Conservation (phyloP, 92 coral and sea anemone genomes). For the Porites lobata region DNA sequence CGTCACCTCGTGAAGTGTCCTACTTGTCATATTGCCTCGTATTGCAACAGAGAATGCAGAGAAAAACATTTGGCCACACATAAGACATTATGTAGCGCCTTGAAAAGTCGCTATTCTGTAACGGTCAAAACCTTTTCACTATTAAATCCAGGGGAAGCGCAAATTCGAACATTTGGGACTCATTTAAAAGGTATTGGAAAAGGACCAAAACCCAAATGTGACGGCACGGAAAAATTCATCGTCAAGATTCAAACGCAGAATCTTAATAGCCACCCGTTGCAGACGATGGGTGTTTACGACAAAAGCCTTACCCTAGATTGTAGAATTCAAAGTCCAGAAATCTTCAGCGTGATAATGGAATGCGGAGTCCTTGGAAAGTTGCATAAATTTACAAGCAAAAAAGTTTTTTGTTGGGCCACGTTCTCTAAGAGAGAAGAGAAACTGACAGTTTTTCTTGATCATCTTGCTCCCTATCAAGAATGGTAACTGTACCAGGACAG, state of each 20-base stretch:
- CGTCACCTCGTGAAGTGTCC: conserved; percentile 37
- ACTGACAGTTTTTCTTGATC: conserved; percentile 60
- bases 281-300: conserved; percentile 47
- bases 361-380: conserved; percentile 81
- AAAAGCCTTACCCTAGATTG: conserved; percentile 57
- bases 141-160: neutral
- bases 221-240: conserved; percentile 45
- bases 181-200: conserved; percentile 46
- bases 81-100: conserved; percentile 40
- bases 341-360: conserved; percentile 77
- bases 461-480: conserved; percentile 76
- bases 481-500: conserved; percentile 49
- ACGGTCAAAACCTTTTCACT: conserved; percentile 19
- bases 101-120: conserved; percentile 58
- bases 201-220: conserved; percentile 53
- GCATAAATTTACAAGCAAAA: conserved; percentile 67
- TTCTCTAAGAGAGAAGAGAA: conserved; percentile 59
- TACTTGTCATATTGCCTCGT: conserved; percentile 58
- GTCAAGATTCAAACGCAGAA: conserved; percentile 69
- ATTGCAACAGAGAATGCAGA: conserved; percentile 70
- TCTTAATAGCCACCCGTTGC: conserved; percentile 66
- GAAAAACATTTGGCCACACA: conserved; percentile 55
- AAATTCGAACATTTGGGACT: conserved; percentile 12
- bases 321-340: conserved; percentile 68
- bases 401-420: conserved; percentile 70